Conservation (phyloP, 2,888 invertebrate genomes). For the Hofmannophila pseudospretella region DNA sequence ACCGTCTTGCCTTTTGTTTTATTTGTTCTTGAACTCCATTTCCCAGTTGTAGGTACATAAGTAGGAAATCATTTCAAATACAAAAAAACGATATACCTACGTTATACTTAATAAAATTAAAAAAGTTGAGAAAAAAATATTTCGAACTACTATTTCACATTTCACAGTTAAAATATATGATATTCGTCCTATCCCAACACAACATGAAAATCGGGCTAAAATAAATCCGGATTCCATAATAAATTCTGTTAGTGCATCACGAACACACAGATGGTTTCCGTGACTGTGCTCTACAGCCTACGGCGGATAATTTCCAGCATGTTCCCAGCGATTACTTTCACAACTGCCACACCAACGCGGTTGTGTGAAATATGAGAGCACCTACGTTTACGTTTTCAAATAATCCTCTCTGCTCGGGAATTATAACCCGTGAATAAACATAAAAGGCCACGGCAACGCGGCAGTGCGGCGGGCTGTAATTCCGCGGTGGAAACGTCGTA, state of each 20-base stretch:
- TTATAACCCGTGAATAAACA: slow-evolving; percentile 68
- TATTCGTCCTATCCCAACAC: neutral
- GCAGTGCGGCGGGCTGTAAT: slow-evolving; percentile 44
- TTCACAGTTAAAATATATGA: neutral
- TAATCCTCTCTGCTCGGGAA: slow-evolving; percentile 55
- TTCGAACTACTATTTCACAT: no score
- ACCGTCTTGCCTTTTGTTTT: no score
- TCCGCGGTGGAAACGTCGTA: slow-evolving; percentile 54
- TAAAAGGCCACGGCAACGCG: slow-evolving; percentile 48
- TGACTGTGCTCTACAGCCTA: slow-evolving; percentile 19
- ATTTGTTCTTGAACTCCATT: no score
- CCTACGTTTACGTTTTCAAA: slow-evolving; percentile 63
- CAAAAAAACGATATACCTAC: no score
- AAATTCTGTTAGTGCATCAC: slow-evolving; percentile 60
- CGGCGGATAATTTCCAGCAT: slow-evolving; percentile 54
- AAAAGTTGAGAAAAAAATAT: no score
- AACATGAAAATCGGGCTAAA: slow-evolving; percentile 23
- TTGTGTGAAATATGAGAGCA: slow-evolving; percentile 57
- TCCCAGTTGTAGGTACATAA: no score
- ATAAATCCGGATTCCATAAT: slow-evolving; percentile 40
- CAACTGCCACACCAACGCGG: slow-evolving; percentile 49
- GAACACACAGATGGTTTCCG: slow-evolving; percentile 33
- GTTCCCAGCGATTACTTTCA: slow-evolving; percentile 62
- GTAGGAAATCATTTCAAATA: no score
- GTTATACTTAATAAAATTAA: no score